A percentile compares a stretch with the other conserved stretches of the same genome.
Evolutionary conservation across 2,797 vertebrate genomes (phyloP).

Genomic region (Amblyopsis hoosieri): DNA sequence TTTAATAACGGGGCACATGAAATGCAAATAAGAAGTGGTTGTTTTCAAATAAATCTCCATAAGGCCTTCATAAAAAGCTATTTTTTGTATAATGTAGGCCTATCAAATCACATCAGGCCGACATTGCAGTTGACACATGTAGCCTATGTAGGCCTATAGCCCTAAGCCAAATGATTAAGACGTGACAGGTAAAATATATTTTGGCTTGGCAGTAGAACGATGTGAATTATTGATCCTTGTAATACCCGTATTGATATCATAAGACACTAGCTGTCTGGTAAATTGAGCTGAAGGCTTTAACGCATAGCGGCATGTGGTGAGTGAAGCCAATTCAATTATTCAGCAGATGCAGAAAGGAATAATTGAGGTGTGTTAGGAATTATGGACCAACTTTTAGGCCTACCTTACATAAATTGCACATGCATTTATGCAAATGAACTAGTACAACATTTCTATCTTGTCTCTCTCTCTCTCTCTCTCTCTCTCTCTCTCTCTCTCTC

Average conservation of each 20-base stretch:
- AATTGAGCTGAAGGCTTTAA: constrained; percentile 76
- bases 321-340: constrained; percentile 84
- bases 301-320: constrained; percentile 79
- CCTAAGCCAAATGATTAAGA: too few species aligned
- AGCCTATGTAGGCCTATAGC: too few species aligned
- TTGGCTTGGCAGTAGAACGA: neutral
- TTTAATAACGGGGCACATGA: constrained; percentile 1
- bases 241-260: constrained; percentile 79
- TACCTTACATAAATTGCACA: neutral
- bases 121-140: too few species aligned
- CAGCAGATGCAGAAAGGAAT: constrained; percentile 76
- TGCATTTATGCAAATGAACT: too few species aligned
- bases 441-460: constrained; percentile 13
- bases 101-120: too few species aligned
- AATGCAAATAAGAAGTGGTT: neutral
- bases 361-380: constrained; percentile 25
- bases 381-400: neutral
- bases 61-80: too few species aligned
- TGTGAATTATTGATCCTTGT: constrained; percentile 67
- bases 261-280: constrained; percentile 71
- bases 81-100: too few species aligned
- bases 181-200: too few species aligned
- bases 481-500: neutral
- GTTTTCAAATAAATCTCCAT: neutral
- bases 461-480: neutral